Conservation (phyloP, 2,888 invertebrate genomes). For the Sabellastarte sp. region DNA sequence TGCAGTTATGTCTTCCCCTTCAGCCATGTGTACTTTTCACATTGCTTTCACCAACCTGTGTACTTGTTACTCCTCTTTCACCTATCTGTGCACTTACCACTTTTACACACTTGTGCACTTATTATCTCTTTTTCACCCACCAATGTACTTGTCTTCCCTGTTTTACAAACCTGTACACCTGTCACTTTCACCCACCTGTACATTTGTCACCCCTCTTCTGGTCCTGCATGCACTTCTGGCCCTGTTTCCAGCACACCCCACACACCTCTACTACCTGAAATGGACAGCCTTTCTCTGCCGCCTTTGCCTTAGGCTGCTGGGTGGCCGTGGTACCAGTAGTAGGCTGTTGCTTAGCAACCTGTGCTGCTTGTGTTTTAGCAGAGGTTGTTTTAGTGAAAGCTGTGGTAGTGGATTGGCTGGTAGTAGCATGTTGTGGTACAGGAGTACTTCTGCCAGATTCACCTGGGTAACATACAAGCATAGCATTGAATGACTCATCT, state of each 20-base stretch:
- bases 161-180: slow-evolving; percentile 40
- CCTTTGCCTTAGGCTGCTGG: background rate
- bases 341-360: too few relatives aligned
- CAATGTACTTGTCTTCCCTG: slow-evolving; percentile 20
- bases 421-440: too few relatives aligned
- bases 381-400: too few relatives aligned
- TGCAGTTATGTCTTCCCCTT: too few relatives aligned
- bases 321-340: too few relatives aligned
- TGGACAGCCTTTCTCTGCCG: slow-evolving; percentile 26
- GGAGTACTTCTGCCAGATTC: background rate
- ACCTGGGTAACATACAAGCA: too few relatives aligned
- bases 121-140: background rate
- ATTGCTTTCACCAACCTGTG: too few relatives aligned
- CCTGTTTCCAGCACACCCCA: slow-evolving; percentile 45
- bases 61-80: too few relatives aligned
- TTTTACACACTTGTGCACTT: background rate
- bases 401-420: too few relatives aligned
- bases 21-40: too few relatives aligned
- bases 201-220: slow-evolving; percentile 33
- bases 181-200: slow-evolving; percentile 29
- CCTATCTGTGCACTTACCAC: background rate
- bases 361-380: background rate
- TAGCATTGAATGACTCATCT: too few relatives aligned
- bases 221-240: slow-evolving; percentile 25
- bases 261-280: slow-evolving; percentile 40